Base-by-base conservation (phyloP, 37 sponge, comb jelly and placozoan genomes). In the Halichondria panicea region DNA sequence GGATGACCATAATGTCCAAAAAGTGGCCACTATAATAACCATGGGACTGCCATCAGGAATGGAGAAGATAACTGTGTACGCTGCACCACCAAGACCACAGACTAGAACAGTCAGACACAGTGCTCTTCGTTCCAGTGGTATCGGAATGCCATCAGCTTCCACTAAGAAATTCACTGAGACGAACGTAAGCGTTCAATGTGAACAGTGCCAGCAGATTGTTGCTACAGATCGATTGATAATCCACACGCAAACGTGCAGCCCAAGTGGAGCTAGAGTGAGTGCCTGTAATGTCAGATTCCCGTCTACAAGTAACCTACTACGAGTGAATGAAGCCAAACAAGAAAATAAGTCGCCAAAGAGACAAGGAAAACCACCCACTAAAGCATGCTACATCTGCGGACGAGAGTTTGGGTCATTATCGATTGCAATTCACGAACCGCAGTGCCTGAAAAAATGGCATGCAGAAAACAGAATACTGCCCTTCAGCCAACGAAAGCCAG, bases 321-420 rank as follows among this genome's bases (percentile, higher is more conserved):
- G 4, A 63, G 63, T 63, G 4, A 2, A 30, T 4, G 32, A 28
- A 32, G 19, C 63, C 6, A 28, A 48, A n/a, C n/a, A 48, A 11
- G 15, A 48, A 48, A 11, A 48, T 19, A 13, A 34, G 35, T 33
- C 34, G 37, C 1, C 27, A 19, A 2, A 63, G 35, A 33, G 32
- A 31, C 8, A 7, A 1, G 13, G 52, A 34, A 79, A 55, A 43
- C 74, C 81, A 34, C 70, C 76, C 13, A 55, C 74, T 67, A 71
- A 86, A 4, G 76, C 82, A 22, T 91, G 92, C 58, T 91, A 86
- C 75, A 91, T 91, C 18, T 91, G 92, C 62, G 92, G 92, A 0
- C 71, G 92, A 12, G 87, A 91, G 63, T 91, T 76, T 61, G 92
- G 92, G 2, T 61, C 92, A 1, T 68, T 53, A 31, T 85, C 87